phyloP scores from a whole-genome alignment of 2,797 vertebrate species.

The Champsocephalus gunnari region DNA sequence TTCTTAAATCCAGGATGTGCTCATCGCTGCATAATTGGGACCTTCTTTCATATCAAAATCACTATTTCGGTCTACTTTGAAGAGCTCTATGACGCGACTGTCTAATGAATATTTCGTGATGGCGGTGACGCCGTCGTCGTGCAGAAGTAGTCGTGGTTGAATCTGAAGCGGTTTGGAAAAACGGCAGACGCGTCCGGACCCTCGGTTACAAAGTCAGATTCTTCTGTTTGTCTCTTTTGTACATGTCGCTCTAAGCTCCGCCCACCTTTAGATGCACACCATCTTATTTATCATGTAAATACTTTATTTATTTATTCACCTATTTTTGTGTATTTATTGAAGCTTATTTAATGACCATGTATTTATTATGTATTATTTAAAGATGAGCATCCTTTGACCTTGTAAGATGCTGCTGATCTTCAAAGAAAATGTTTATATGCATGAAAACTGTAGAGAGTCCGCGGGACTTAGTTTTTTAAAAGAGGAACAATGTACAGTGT shows the following conservation, averaged over 20 bases:
- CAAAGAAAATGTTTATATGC: conserved; percentile 92
- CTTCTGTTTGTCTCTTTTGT: conserved; percentile 77
- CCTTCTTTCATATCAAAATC: no score
- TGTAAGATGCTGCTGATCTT: conserved; percentile 91
- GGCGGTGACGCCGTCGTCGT: no score
- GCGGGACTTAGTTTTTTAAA: conserved; percentile 85
- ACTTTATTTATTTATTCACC: conserved; percentile 80
- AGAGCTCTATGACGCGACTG: no score
- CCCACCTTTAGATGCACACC: conserved; percentile 78
- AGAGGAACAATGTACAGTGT: conserved; percentile 88
- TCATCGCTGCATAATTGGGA: no score
- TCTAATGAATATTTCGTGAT: no score
- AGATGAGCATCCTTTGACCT: conserved; percentile 86
- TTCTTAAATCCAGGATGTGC: no score
- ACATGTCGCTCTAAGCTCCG: conserved; percentile 80
- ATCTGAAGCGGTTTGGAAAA: no score
- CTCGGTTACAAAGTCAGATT: conserved; percentile 84
- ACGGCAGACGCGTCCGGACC: conserved; percentile 57
- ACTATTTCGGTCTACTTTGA: no score
- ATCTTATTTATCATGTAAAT: conserved; percentile 85
- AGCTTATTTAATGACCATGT: conserved; percentile 71
- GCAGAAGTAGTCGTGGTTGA: no score
- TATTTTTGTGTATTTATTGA: conserved; percentile 83
- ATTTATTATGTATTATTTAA: conserved; percentile 81
- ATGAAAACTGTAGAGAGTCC: conserved; percentile 91